Evolutionary conservation across 2,888 invertebrate genomes (phyloP).

Genomic region (Cyrtodaria siliqua): DNA sequence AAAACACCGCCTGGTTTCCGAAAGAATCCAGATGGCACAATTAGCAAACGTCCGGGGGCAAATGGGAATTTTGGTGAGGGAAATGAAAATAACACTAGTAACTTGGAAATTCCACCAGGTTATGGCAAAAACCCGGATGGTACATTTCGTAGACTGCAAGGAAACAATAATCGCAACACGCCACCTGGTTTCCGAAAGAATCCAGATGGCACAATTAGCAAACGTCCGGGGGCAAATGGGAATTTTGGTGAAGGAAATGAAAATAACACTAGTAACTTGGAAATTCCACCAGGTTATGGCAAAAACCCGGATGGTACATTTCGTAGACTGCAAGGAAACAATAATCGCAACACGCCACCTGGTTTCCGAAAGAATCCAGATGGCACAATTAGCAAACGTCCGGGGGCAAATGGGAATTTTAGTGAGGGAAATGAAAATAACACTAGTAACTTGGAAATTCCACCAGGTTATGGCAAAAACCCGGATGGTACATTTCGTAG

Average conservation of each 20-base stretch:
- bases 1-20: conserved; percentile 6
- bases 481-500: conserved; percentile 2
- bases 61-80: too few relatives aligned
- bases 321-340: background rate
- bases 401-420: too few relatives aligned
- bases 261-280: background rate
- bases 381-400: background rate
- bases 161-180: background rate
- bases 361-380: conserved; percentile 10
- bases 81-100: background rate
- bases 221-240: background rate
- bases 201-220: conserved; percentile 13
- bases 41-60: background rate
- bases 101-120: conserved; percentile 20
- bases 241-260: too few relatives aligned
- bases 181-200: conserved; percentile 17
- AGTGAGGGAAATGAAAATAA: too few relatives aligned
- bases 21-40: conserved; percentile 21
- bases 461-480: background rate
- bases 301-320: conserved; percentile 1
- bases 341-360: conserved; percentile 1
- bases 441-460: too few relatives aligned
- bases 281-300: conserved; percentile 10
- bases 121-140: conserved; percentile 24
- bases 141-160: conserved; percentile 18